phyloP scores from a whole-genome alignment of 2,113 vertebrate species.

The Amphiprion percula region DNA sequence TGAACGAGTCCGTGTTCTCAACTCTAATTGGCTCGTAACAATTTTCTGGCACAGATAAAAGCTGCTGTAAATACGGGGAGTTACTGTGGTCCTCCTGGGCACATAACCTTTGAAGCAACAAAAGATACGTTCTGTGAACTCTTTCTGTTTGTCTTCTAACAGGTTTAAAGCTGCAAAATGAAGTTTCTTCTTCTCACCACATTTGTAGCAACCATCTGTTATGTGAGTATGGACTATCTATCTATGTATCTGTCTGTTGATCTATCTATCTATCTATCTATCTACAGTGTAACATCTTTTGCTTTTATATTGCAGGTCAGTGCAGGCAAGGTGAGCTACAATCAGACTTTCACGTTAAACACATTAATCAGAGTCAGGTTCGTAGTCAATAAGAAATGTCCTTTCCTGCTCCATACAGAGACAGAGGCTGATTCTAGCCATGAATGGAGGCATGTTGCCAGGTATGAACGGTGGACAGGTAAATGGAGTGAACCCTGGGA shows the following conservation, averaged over 20 bases:
- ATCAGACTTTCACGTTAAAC: not conserved
- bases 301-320: conserved; percentile 65
- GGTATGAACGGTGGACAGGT: conserved; percentile 28
- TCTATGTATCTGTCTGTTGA: conserved; percentile 21
- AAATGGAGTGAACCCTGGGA: conserved; percentile 21
- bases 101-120: conserved; percentile 24
- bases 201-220: conserved; percentile 47
- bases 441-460: conserved; percentile 59
- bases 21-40: conserved; percentile 73
- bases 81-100: conserved; percentile 34
- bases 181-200: conserved; percentile 64
- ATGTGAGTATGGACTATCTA: conserved; percentile 66
- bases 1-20: conserved; percentile 42
- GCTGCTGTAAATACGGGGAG: conserved; percentile 35
- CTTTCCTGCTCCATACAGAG: conserved; percentile 52
- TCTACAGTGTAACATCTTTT: conserved; percentile 18
- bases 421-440: conserved; percentile 61
- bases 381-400: not conserved
- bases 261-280: conserved; percentile 4
- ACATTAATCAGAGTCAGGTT: not conserved
- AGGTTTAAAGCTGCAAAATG: conserved; percentile 60
- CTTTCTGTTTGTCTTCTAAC: not conserved
- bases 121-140: conserved; percentile 19
- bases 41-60: conserved; percentile 70
- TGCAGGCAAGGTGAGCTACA: conserved; percentile 73